Conservation (phyloP, 2,113 vertebrate species). For the Psilopsiagon aymara region DNA sequence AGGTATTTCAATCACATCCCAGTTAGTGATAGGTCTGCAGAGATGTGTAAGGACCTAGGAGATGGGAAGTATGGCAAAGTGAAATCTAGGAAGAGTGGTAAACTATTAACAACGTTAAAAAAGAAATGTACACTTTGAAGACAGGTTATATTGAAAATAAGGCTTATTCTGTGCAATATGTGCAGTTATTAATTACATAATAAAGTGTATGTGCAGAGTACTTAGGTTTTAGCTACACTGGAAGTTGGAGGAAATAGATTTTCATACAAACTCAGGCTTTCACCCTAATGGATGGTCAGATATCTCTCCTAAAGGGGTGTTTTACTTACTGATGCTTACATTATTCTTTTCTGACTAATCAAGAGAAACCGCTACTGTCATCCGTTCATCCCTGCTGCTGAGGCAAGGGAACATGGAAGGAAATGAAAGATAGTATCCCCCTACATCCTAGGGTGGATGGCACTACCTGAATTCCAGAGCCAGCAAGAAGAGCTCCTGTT, state of each 20-base stretch:
- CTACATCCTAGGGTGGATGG: background rate
- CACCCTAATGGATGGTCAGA: conserved; percentile 1
- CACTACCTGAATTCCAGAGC: background rate
- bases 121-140: conserved; percentile 23
- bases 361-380: conserved; percentile 13
- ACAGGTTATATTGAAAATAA: conserved; percentile 49
- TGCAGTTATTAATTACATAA: background rate
- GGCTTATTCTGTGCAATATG: conserved; percentile 25
- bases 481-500: conserved; percentile 7
- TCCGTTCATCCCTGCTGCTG: background rate
- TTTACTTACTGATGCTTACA: background rate
- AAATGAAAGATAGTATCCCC: background rate
- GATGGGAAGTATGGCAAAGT: background rate
- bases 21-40: background rate
- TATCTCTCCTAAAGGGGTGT: conserved; percentile 5
- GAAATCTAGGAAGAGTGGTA: background rate
- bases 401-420: background rate
- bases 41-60: background rate
- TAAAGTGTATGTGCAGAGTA: background rate
- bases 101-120: conserved; percentile 8
- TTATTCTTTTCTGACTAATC: conserved; percentile 15
- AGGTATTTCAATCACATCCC: background rate
- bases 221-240: conserved; percentile 35
- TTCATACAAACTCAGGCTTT: conserved; percentile 49
- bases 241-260: conserved; percentile 54